Percentiles rank a stretch among this genome's conserved stretches.
These are phyloP conservation scores for Eupithecia vulgata DNA, from an alignment of 2,888 invertebrate species.

Conservation along the genomic window DNA sequence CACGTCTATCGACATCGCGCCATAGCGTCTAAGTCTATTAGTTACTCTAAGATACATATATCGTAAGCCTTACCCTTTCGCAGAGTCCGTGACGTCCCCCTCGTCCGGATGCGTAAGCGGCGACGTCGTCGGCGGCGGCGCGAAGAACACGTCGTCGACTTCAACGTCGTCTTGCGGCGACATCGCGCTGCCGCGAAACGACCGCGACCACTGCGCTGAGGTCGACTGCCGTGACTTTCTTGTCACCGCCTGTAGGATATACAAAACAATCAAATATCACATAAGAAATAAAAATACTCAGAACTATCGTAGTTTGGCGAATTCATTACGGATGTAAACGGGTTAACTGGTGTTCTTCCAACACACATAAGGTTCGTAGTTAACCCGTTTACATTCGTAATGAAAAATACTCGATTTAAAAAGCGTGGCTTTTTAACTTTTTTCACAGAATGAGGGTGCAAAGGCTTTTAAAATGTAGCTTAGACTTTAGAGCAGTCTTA, in stretches of 20 bases:
- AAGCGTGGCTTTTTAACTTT: neutral
- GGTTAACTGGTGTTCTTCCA: no score
- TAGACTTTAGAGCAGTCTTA: neutral
- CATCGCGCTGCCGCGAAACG: constrained; percentile 86
- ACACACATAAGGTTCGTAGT: no score
- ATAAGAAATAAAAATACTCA: neutral
- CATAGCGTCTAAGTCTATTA: neutral
- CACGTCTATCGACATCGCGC: constrained; percentile 27
- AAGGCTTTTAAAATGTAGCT: neutral
- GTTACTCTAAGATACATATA: neutral
- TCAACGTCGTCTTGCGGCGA: constrained; percentile 71
- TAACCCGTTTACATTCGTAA: no score
- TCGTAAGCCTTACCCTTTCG: constrained; percentile 70
- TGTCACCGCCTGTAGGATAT: constrained; percentile 76
- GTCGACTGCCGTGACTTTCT: constrained; percentile 84
- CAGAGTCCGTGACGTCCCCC: constrained; percentile 68
- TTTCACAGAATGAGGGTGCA: neutral
- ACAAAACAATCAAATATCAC: constrained; percentile 1
- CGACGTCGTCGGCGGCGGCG: constrained; percentile 64
- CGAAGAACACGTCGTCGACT: constrained; percentile 75
- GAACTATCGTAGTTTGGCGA: no score
- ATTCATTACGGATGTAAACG: no score
- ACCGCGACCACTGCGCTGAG: constrained; percentile 87
- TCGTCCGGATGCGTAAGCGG: constrained; percentile 83
- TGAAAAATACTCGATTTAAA: no score